These are phyloP conservation scores for Apis dorsata DNA, from an alignment of 1,140 invertebrate species.

Conservation along the genomic window DNA sequence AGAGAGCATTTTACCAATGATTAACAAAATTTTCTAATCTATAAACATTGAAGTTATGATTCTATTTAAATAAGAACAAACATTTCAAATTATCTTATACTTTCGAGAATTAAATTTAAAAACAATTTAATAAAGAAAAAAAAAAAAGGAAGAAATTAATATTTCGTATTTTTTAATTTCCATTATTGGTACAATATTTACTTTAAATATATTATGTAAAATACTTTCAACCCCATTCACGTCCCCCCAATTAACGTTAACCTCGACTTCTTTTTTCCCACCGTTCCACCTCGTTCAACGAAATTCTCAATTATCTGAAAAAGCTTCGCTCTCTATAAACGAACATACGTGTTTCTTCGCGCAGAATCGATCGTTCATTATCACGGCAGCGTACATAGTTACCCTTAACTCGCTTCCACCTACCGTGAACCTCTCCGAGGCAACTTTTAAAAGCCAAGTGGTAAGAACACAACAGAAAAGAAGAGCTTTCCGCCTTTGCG, in stretches of 20 bases:
- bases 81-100: no score
- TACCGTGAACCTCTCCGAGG: background rate
- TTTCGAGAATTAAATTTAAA: no score
- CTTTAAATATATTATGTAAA: background rate
- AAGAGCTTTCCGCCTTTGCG: background rate
- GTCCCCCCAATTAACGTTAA: background rate
- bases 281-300: background rate
- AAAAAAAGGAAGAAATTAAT: no score
- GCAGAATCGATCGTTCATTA: conserved; percentile 34
- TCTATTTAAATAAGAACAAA: no score
- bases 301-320: conserved; percentile 8
- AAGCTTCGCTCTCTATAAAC: background rate
- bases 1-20: no score
- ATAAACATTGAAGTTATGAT: no score
- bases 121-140: no score
- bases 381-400: conserved; percentile 6
- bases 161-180: no score
- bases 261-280: background rate
- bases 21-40: no score
- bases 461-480: background rate
- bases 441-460: conserved; percentile 38
- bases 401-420: conserved; percentile 1
- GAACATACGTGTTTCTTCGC: conserved; percentile 26
- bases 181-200: background rate
- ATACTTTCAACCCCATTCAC: background rate